Base-by-base conservation (phyloP, 2,888 invertebrate species). In the Sipunculus nudus region DNA sequence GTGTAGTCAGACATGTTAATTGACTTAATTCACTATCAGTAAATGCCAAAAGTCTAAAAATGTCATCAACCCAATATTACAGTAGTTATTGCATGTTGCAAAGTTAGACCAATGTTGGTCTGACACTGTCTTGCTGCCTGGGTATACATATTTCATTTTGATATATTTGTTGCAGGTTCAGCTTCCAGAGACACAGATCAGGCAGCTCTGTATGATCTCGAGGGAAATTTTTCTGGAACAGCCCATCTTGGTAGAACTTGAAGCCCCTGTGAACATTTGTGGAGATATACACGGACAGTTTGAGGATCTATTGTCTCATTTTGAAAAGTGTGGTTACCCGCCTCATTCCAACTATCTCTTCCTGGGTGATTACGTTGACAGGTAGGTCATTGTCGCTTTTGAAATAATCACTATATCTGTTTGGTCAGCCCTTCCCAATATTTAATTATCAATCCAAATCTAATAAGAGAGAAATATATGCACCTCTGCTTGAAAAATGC, bases 321-420 rank as follows among this genome's bases (percentile, higher is more conserved):
- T 87, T 74, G 85, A 86, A 59, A 81, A 80, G 45, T 81, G 84
- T 67, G 87, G 87, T 8, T 86, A 83, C 70, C 87, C 87, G 5
- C 86, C 87, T 2, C 76, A 83, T 35, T 78, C 84, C 35, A 87
- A 86, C 75, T 87, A 87, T 72, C 79, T 87, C 23, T 86, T 87
- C 73, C 78, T 87, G 2, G 87, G 87, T 2, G 87, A 87, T 72
- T 87, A 87, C 71, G 87, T 87, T 1, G 87, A 87, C 76, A 84
- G 86, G 85, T 80, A 59, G 40, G 67, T 25, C 35, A 80, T 81
- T n/a, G n/a, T n/a, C n/a, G n/a, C n/a, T n/a, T n/a, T n/a, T n/a
- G n/a, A n/a, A n/a, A n/a, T n/a, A n/a, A n/a, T n/a, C n/a, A n/a
- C n/a, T n/a, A n/a, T n/a, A n/a, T n/a, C n/a, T n/a, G n/a, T n/a